Evolutionary conservation across 2,797 vertebrate species (phyloP).

Genomic region (Schizopygopsis malacanthus): DNA sequence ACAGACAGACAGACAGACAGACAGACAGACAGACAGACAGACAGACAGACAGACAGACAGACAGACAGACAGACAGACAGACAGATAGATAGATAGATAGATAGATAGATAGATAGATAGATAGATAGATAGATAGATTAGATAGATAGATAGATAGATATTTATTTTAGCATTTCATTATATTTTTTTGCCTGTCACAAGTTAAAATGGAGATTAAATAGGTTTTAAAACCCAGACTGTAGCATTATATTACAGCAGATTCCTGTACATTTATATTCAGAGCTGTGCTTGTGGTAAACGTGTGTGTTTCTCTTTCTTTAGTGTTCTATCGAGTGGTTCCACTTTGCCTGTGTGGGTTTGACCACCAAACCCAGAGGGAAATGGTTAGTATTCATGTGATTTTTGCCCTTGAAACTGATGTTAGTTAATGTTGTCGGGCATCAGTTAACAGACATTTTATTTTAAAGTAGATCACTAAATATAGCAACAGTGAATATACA

Average conservation of each 20-base stretch:
- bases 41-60: too few relatives aligned
- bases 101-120: background rate
- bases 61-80: too few relatives aligned
- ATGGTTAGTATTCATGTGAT: constrained; percentile 78
- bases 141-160: background rate
- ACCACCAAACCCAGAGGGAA: constrained; percentile 90
- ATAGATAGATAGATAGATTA: background rate
- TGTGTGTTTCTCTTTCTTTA: constrained; percentile 60
- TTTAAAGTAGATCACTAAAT: background rate
- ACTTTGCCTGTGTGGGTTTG: constrained; percentile 90
- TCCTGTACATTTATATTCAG: background rate
- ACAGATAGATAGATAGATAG: background rate
- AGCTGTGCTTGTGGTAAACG: background rate
- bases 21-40: too few relatives aligned
- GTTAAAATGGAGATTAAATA: background rate
- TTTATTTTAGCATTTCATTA: background rate
- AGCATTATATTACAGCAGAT: background rate
- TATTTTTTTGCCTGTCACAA: background rate
- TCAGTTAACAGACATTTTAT: background rate
- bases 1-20: too few relatives aligned
- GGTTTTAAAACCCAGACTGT: background rate
- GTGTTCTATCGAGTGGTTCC: constrained; percentile 93
- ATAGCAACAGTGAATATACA: background rate
- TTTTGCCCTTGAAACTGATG: constrained; percentile 5
- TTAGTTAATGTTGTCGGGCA: background rate